Percentiles rank a stretch among this genome's conserved stretches.
Evolutionary conservation across 1,140 invertebrate species (phyloP).

Genomic region (Heterodera carotae): DNA sequence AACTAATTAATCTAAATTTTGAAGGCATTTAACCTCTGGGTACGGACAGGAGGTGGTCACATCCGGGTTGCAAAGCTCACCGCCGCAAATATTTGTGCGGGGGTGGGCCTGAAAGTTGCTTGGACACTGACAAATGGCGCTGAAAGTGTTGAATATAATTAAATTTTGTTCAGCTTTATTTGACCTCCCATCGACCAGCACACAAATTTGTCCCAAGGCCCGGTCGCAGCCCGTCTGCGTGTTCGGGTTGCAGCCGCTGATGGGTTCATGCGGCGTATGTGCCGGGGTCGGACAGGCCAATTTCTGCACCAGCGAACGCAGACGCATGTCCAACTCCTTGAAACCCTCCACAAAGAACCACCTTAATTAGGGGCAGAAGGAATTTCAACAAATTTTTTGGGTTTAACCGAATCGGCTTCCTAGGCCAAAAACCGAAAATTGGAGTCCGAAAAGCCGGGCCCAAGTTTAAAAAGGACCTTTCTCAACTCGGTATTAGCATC

Average conservation of each 20-base stretch:
- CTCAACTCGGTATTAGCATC: no score
- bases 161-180: background rate
- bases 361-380: no score
- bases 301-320: constrained; percentile 57
- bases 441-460: background rate
- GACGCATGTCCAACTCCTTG: constrained; percentile 63
- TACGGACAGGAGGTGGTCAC: constrained; percentile 24
- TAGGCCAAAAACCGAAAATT: background rate
- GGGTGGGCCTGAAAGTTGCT: constrained; percentile 59
- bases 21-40: constrained; percentile 6
- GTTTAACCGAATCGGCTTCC: no score
- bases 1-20: no score
- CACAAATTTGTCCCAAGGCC: constrained; percentile 61
- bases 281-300: constrained; percentile 25
- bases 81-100: constrained; percentile 61
- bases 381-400: no score
- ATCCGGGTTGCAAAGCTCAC: constrained; percentile 63
- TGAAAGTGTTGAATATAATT: background rate
- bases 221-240: constrained; percentile 64
- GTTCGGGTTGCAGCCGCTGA: constrained; percentile 53
- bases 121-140: constrained; percentile 57
- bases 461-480: background rate
- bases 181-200: constrained; percentile 42
- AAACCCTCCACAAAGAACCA: constrained; percentile 66
- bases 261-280: constrained; percentile 4